Evolutionary conservation across 2,888 invertebrate species (phyloP), one percentile per base, ranked within the genome.

Genomic region (Epiblema foenella): DNA sequence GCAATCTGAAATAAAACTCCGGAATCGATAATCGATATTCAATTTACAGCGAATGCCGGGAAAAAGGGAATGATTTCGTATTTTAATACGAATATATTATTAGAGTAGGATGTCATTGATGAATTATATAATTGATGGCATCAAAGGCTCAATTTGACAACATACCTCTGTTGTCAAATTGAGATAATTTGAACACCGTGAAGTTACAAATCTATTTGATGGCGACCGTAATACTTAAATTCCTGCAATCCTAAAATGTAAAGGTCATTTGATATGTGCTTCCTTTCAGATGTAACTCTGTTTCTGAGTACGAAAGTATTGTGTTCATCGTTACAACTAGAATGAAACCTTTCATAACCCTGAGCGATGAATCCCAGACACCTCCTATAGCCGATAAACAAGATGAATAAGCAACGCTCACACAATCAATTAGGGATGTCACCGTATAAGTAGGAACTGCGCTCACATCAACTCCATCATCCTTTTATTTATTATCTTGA

Each of bases 1-100:
- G 90, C 73, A 92, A 83, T 76, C 91, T 91, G 89, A 65, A 88
- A 88, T 75, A 24, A 70, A 69, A 79, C 75, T 69, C 68, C 60
- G 46, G 58, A 33, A 17, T 8, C 24, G 8, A 20, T 0, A 70
- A 49, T 39, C 66, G 46, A 60, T 60, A 63, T 63, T 37, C 63
- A 33, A 63, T 51, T 51, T 51, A n/a, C 49, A 18, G 12, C 29
- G 33, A 20, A n/a, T 46, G n/a, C n/a, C n/a, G n/a, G 51, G 63
- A 8, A 51, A 33, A 63, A 17, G 33, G 51, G 15, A 18, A 63
- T 18, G 8, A 20, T 33, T 63, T 33, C 17, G 12, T 33, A 5
- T 33, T 12, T 17, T 24, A 24, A 33, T 51, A 63, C 49, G 29
- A n/a, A 33, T 17, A 4, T 10, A 12, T 9, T 42, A 15, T 20